Evolutionary conservation across 1,140 invertebrate genomes (phyloP).

Genomic region (Atta texana): DNA sequence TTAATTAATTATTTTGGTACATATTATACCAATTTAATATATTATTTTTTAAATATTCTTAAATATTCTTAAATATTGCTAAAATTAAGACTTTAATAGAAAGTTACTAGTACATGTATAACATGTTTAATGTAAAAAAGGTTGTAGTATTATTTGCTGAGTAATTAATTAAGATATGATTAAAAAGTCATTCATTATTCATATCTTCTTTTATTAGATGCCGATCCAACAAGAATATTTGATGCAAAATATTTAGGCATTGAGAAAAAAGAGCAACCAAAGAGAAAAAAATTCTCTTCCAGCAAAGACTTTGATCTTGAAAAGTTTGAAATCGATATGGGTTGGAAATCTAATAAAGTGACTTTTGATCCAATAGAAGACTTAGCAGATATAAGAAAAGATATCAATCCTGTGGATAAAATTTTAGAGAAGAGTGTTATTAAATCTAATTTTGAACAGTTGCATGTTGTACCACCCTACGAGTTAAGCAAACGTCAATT

Average conservation of each 20-base stretch:
- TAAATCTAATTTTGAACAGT: constrained; percentile 89
- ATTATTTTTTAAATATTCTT: too few relatives aligned
- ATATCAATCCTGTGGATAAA: constrained; percentile 71
- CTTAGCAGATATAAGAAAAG: constrained; percentile 57
- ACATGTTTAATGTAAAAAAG: too few relatives aligned
- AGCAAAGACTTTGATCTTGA: constrained; percentile 77
- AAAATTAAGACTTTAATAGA: too few relatives aligned
- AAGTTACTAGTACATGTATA: too few relatives aligned
- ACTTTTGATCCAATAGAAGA: neutral
- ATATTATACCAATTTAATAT: too few relatives aligned
- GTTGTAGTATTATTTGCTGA: neutral
- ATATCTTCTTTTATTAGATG: neutral
- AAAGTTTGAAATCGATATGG: constrained; percentile 83
- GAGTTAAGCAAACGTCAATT: constrained; percentile 88
- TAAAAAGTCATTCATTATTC: constrained; percentile 11
- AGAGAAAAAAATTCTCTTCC: constrained; percentile 21
- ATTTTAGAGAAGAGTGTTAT: constrained; percentile 89
- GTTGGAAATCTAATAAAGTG: constrained; percentile 83
- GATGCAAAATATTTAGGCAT: constrained; percentile 17
- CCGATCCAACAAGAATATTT: neutral
- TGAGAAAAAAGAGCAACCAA: constrained; percentile 31
- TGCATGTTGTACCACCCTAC: constrained; percentile 88
- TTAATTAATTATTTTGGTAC: too few relatives aligned
- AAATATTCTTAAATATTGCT: too few relatives aligned
- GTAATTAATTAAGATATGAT: neutral